Base-by-base conservation (phyloP, 2,113 vertebrate species). In the Xenotilapia flavipinnis region DNA sequence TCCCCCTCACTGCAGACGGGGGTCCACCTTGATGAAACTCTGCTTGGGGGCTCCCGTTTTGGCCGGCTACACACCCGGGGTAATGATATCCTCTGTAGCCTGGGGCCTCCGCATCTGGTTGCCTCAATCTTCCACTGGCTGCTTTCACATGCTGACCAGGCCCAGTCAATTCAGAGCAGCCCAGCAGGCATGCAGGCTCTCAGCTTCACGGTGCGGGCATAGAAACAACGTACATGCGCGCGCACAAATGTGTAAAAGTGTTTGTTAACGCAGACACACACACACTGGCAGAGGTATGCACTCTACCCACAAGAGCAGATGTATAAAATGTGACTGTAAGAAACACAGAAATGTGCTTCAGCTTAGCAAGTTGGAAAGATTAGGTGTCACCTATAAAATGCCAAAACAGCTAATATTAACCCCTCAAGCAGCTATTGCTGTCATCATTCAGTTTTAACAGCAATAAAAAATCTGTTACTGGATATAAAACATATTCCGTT, bases 21-120 rank as follows among this genome's bases (percentile, higher is more conserved):
- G 95, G 96, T 95, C 93, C 92, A 96, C 95, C 96, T 97, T 97
- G 96, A 97, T 97, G 97, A 97, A 97, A 97, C 96, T 95, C 96
- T 8, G 55, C 88, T 93, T 92, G 94, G 91, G 94, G 93, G 90
- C 89, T 91, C 82, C 87, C 3, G 82, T 91, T 93, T 92, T 90
- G 87, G 82, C 85, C 82, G n/a, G 53, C 90, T 81, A 86, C 90
- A 93, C 82, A 54, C 90, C 82, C 70, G 93, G 95, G 93, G 96
- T 97, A 97, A 97, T 97, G 96, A 97, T 97, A 97, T 97, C 97
- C 95, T 97, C 96, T 92, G 95, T 94, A 94, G 95, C 96, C 92
- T 93, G 88, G 93, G 89, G 92, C 93, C 93, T 91, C 91, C 83
- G 92, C 90, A 68, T 94, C 91, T 91, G 86, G 83, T 91, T 89